Evolutionary conservation across 2,888 invertebrate genomes (phyloP), one percentile per base, ranked within the genome.

Genomic region (Drosophila hamatofila): DNA sequence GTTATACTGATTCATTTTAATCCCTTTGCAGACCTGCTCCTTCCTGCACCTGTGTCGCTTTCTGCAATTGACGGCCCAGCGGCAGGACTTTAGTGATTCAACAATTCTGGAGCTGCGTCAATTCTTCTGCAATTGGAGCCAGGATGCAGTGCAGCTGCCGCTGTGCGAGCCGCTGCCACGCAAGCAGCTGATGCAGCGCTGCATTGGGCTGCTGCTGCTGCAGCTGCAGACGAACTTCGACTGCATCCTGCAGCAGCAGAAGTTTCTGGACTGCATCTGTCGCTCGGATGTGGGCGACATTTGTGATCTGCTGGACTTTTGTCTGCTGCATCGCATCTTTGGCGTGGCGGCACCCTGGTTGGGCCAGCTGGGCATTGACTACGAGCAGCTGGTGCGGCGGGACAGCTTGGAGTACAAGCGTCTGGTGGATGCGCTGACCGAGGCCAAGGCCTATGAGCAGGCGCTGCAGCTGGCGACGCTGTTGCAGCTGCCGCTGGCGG

Each of bases 231-330:
- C 94, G 68, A 94, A 95, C 77, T 95, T 96, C 75, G 93, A 94
- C 42, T 96, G 96, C 58, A 93, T 94, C 0, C 94, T 94, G 78
- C 94, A 95, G 81, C 95, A 96, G 90, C 94, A 95, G 37, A 94
- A 94, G 79, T 95, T 96, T 74, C 91, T 97, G 3, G 93, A 94
- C 55, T 93, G 94, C 70, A 92, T 96, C 41, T 94, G 94, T 56
- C 93, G 94, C 25, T 93, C 94, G 0, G 93, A 95, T 58, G 94
- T 96, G 78, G 94, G 94, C 37, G 94, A 94, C 77, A 94, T 95
- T 64, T 90, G 90, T 74, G 80, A 91, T 69, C 90, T 92, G 21
- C 88, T 94, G 2, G 92, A 94, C 83, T 94, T 95, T 77, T 90
- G 92, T 35, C 78, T 91, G 66, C 68, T 93, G 21, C 88, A 92